Conservation (phyloP, 2,797 vertebrate species). For the Typhlichthys eigenmanni region DNA sequence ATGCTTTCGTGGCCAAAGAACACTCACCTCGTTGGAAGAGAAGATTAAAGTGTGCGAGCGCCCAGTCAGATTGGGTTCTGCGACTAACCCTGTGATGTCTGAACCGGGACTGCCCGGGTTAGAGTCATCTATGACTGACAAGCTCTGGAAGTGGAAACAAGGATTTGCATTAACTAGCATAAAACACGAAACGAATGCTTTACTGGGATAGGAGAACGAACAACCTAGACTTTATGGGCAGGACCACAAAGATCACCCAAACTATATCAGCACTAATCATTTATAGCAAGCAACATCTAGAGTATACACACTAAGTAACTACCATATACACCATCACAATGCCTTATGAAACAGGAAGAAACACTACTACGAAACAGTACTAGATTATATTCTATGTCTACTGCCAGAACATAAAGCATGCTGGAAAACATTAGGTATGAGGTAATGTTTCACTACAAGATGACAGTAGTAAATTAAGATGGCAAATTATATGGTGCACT, state of each 20-base stretch:
- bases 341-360: slow-evolving; percentile 17
- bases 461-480: neutral
- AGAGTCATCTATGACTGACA: slow-evolving; percentile 94
- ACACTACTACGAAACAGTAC: slow-evolving; percentile 35
- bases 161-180: slow-evolving; percentile 74
- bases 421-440: slow-evolving; percentile 44
- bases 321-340: slow-evolving; percentile 16
- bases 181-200: slow-evolving; percentile 47
- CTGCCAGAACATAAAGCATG: slow-evolving; percentile 15
- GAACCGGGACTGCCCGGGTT: slow-evolving; percentile 86
- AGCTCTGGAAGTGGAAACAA: slow-evolving; percentile 93
- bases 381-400: slow-evolving; percentile 15
- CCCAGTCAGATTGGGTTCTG: slow-evolving; percentile 93
- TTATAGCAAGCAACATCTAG: neutral
- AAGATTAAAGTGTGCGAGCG: slow-evolving; percentile 94
- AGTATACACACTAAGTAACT: neutral
- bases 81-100: slow-evolving; percentile 90
- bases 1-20: slow-evolving; percentile 71
- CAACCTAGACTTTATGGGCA: slow-evolving; percentile 13
- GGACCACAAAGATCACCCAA: neutral
- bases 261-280: neutral
- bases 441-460: slow-evolving; percentile 41
- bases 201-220: slow-evolving; percentile 29
- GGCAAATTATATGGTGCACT: too few species aligned
- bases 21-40: slow-evolving; percentile 97